phyloP scores from a whole-genome alignment of 2,888 invertebrate species.

The Leistus spinibarbis region DNA sequence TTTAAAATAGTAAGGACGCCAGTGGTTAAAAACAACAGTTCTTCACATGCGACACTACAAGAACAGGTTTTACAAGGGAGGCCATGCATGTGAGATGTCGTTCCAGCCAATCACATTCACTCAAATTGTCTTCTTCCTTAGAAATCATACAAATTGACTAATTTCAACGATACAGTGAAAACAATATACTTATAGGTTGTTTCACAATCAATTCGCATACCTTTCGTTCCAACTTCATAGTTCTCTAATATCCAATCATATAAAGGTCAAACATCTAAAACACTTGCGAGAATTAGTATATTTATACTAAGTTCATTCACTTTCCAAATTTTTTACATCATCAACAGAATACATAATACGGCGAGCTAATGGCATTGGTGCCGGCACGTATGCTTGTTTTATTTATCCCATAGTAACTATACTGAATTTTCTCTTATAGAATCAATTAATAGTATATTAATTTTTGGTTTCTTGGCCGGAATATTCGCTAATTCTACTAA shows the following conservation, averaged over 20 bases:
- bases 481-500: background rate
- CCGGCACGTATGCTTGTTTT: no score
- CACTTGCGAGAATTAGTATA: no score
- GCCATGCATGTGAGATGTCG: background rate
- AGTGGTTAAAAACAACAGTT: background rate
- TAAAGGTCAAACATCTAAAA: no score
- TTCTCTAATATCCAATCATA: background rate
- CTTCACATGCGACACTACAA: conserved; percentile 1
- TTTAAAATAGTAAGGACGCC: background rate
- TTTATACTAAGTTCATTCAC: background rate
- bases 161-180: background rate
- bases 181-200: background rate
- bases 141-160: background rate
- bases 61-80: background rate
- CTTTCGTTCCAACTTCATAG: no score
- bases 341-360: no score
- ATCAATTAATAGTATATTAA: no score
- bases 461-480: background rate
- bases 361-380: no score
- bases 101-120: background rate
- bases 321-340: background rate
- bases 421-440: no score
- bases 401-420: no score
- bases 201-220: background rate
- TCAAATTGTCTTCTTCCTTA: background rate